phyloP scores from a whole-genome alignment of 2,888 invertebrate genomes.

The Brachyopa scutellaris region DNA sequence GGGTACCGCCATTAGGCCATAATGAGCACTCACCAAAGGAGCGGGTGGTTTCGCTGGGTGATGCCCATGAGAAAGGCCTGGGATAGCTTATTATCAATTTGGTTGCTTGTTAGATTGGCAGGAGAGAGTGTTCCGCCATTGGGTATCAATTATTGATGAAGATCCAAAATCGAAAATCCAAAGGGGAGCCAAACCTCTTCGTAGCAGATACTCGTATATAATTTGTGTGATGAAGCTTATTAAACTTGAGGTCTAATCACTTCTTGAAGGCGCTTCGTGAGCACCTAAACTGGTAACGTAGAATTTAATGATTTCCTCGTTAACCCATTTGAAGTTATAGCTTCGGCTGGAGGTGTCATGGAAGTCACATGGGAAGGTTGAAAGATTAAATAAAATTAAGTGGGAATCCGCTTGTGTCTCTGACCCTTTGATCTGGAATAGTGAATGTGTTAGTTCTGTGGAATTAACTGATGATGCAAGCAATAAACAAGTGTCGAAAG shows the following conservation, averaged over 20 bases:
- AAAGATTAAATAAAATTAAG: background rate
- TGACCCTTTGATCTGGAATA: background rate
- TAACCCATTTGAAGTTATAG: conserved; percentile 12
- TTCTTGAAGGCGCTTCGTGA: background rate
- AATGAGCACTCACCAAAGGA: conserved; percentile 8
- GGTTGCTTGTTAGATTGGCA: conserved; percentile 8
- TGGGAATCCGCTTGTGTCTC: background rate
- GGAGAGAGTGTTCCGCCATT: conserved; percentile 2
- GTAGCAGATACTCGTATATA: no score
- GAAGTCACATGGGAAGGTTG: background rate
- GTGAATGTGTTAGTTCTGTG: background rate
- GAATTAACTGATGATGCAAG: background rate
- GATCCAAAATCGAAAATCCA: conserved; percentile 15
- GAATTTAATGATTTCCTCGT: conserved; percentile 17
- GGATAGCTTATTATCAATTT: conserved; percentile 14
- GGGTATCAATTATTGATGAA: conserved; percentile 50
- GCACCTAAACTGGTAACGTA: background rate
- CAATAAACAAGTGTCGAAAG: background rate
- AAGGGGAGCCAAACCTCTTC: background rate
- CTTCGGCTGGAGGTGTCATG: conserved; percentile 6
- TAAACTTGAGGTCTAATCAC: background rate
- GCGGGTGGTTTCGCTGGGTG: no score
- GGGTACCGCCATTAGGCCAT: conserved; percentile 1
- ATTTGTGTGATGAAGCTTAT: background rate
- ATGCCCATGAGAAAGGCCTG: background rate